Percentiles rank a stretch among this genome's conserved stretches.
Conservation (phyloP, 2,888 invertebrate species). For the Zootermopsis nevadensis region DNA sequence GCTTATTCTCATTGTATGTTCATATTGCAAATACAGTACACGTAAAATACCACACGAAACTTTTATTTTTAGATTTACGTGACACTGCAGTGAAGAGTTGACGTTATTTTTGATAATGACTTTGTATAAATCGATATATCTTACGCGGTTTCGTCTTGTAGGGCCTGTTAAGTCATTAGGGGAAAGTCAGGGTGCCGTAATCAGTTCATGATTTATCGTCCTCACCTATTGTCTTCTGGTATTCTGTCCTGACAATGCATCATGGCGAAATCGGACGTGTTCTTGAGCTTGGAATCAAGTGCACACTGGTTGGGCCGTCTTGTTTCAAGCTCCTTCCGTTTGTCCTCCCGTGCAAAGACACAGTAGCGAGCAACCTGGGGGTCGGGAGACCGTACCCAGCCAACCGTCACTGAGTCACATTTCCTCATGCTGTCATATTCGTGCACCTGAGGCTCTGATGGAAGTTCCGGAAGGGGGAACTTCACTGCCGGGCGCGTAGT, state of each 20-base stretch:
- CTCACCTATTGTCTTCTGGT: conserved; percentile 52
- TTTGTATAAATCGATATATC: too few relatives aligned
- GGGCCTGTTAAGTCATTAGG: too few relatives aligned
- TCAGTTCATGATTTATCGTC: neutral
- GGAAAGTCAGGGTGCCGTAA: too few relatives aligned
- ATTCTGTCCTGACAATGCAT: conserved; percentile 61
- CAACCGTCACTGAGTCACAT: conserved; percentile 69
- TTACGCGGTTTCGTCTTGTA: too few relatives aligned
- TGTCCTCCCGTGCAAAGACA: conserved; percentile 62
- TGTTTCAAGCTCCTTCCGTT: conserved; percentile 55
- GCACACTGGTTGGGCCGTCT: conserved; percentile 64
- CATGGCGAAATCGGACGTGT: conserved; percentile 61
- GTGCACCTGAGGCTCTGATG: conserved; percentile 65
- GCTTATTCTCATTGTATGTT: too few relatives aligned
- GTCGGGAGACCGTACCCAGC: conserved; percentile 69
- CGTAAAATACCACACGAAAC: too few relatives aligned
- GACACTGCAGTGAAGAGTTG: too few relatives aligned
- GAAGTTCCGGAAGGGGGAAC: conserved; percentile 68
- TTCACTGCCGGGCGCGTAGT: conserved; percentile 61
- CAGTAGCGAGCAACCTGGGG: conserved; percentile 62
- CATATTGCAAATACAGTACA: too few relatives aligned
- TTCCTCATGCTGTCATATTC: conserved; percentile 65
- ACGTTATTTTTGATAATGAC: too few relatives aligned
- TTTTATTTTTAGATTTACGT: too few relatives aligned
- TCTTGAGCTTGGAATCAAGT: conserved; percentile 58